Evolutionary conservation across 2,888 invertebrate genomes (phyloP), one percentile per base, ranked within the genome.

Genomic region (Busseola fusca): DNA sequence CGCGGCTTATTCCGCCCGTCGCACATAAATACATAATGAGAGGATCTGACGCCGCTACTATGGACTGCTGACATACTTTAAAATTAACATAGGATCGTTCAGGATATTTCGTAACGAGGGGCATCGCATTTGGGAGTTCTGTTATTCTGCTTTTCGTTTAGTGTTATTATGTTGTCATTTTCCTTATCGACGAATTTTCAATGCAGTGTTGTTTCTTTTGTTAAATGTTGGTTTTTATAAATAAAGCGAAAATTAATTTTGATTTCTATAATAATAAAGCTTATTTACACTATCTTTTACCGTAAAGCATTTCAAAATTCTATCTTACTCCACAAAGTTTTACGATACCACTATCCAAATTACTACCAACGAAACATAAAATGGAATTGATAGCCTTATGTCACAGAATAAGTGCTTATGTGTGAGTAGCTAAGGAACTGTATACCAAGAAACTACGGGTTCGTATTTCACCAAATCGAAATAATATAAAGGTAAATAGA

Each of bases 21-120:
- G 76, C 71, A 83, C 86, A 87, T 91, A 87, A 91, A 91, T 91
- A 91, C 86, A 81, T 90, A 90, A 91, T 90, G 89, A 91, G 89
- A 83, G 86, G 83, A 76, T 85, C 84, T 73, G 74, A 82, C 85
- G 80, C 66, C 84, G 78, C 86, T 86, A 86, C 86, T 65, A 81
- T 57, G 79, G 70, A 64, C 74, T 74, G 77, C 77, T 84, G 74
- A 77, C 71, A 77, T 45, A 77, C 80, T 82, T 79, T 64, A 64
- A 68, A 69, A 58, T 73, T 74, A 70, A 69, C 78, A 71, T 66
- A 70, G 67, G 60, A 77, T 71, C 62, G 54, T 66, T 75, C 71
- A 69, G 42, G 52, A 76, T 59, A 65, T 81, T 78, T 69, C 67
- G 50, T 68, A 42, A 48, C 52, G 48, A 56, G 9, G 40, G 48